phyloP scores from a whole-genome alignment of 2,888 invertebrate species.

The Ametastegia equiseti region DNA sequence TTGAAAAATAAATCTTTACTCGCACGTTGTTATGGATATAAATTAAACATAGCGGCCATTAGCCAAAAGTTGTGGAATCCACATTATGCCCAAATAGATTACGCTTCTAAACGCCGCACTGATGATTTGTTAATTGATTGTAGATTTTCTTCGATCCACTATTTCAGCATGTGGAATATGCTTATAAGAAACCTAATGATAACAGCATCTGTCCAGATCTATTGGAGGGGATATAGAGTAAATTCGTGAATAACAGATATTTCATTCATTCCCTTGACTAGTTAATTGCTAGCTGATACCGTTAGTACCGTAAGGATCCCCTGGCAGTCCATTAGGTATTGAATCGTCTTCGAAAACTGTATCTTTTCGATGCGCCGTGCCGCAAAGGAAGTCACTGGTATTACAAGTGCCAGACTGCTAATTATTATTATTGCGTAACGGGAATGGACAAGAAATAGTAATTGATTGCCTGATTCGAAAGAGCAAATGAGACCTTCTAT shows the following conservation, averaged over 20 bases:
- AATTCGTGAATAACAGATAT: background rate
- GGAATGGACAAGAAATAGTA: constrained; percentile 29
- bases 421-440: constrained; percentile 45
- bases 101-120: background rate
- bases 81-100: background rate
- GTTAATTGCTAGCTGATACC: constrained; percentile 34
- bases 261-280: background rate
- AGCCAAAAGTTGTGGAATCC: background rate
- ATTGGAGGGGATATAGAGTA: background rate
- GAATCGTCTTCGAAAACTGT: constrained; percentile 44
- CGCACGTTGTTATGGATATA: background rate
- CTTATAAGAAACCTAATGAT: background rate
- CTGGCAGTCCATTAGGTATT: constrained; percentile 21
- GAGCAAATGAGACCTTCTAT: constrained; percentile 21
- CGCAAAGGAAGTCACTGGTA: constrained; percentile 21
- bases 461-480: constrained; percentile 31
- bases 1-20: background rate
- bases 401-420: background rate
- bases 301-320: constrained; percentile 22
- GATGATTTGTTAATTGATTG: background rate
- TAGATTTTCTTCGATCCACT: background rate
- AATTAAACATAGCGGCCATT: background rate
- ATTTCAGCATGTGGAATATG: background rate
- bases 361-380: constrained; percentile 24
- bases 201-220: background rate